Base-by-base conservation (phyloP, 2,113 vertebrate species). In the Hyla sarda region DNA sequence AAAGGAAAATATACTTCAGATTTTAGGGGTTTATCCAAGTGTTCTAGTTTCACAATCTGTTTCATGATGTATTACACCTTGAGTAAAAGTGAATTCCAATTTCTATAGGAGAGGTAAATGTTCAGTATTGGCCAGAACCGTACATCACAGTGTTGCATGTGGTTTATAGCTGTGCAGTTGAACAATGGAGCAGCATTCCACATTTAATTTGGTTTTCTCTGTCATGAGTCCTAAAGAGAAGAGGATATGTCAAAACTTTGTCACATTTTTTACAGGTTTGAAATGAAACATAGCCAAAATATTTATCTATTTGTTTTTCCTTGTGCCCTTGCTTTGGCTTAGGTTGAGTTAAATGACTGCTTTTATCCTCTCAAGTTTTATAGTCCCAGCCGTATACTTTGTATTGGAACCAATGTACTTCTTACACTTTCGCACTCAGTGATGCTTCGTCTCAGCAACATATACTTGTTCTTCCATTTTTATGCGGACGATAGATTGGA, bases 391-490 rank as follows among this genome's bases (percentile, higher is more conserved):
- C 16, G 82, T 37, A 58, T 58, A 23, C 81, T 54, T 11, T 81
- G 14, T 54, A 82, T 41, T 84, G 21, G 37, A 84, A 80, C 52
- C 76, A 82, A 52, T 82, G 81, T 82, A 52, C 81, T 82, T 83
- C 41, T 71, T 21, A 17, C 62, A 32, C 30, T 83, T 83, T 73
- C 13, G 56, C 67, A 13, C 81, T 72, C 14, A 19, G 67, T 83
- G 67, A 73, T 41, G 37, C 47, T 88, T 76, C 84, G 90, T 80
- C 25, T 50, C 84, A 45, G 45, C 62, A 86, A 58, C 65, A 56
- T 0, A 0, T 76, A 76, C 48, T 50, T 88, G 60, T 71, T 88
- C 21, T 62, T 88, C 78, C 34, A 6, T 82, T 81, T 62, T 72
- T 65, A 85, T 56, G 73, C 87, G 30, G 87, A 0, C 81, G 65